phyloP scores from a whole-genome alignment of 2,113 vertebrate species.

The Oplegnathus fasciatus region DNA sequence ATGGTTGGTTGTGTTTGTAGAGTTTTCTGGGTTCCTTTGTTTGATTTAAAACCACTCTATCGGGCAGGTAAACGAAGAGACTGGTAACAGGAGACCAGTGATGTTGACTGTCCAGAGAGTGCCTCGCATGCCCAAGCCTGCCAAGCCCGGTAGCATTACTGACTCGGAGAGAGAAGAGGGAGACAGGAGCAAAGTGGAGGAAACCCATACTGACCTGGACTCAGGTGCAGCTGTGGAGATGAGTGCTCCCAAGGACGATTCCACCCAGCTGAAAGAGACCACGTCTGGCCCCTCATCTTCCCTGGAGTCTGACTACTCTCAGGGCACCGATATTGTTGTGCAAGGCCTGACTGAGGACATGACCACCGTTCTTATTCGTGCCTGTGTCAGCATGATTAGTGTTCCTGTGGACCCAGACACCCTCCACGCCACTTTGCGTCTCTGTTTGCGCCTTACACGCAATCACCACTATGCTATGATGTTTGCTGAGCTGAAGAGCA shows the following conservation, averaged over 20 bases:
- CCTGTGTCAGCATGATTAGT: slow-evolving; percentile 95
- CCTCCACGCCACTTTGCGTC: slow-evolving; percentile 92
- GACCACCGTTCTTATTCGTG: slow-evolving; percentile 92
- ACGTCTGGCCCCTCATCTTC: slow-evolving; percentile 68
- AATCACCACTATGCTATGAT: slow-evolving; percentile 95
- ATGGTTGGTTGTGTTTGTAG: background rate
- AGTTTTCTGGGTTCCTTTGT: background rate
- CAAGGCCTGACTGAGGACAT: slow-evolving; percentile 93
- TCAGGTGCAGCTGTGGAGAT: slow-evolving; percentile 80
- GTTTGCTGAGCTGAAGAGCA: slow-evolving; percentile 95
- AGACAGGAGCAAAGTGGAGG: slow-evolving; percentile 81
- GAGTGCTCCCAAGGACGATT: slow-evolving; percentile 81
- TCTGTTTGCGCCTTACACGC: slow-evolving; percentile 93
- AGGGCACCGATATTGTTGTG: slow-evolving; percentile 85
- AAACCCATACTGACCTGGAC: slow-evolving; percentile 82
- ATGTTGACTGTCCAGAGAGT: slow-evolving; percentile 93
- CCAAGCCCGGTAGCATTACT: slow-evolving; percentile 86
- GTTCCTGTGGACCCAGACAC: slow-evolving; percentile 96
- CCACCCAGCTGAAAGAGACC: slow-evolving; percentile 76
- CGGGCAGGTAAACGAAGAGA: slow-evolving; percentile 93
- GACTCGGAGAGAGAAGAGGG: slow-evolving; percentile 91
- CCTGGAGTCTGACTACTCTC: slow-evolving; percentile 74
- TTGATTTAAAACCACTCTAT: slow-evolving; percentile 18
- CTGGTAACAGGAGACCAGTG: slow-evolving; percentile 92
- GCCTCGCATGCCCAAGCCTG: slow-evolving; percentile 87